Conservation (phyloP, 2,797 vertebrate genomes). For the Sphenopsis melanotis region DNA sequence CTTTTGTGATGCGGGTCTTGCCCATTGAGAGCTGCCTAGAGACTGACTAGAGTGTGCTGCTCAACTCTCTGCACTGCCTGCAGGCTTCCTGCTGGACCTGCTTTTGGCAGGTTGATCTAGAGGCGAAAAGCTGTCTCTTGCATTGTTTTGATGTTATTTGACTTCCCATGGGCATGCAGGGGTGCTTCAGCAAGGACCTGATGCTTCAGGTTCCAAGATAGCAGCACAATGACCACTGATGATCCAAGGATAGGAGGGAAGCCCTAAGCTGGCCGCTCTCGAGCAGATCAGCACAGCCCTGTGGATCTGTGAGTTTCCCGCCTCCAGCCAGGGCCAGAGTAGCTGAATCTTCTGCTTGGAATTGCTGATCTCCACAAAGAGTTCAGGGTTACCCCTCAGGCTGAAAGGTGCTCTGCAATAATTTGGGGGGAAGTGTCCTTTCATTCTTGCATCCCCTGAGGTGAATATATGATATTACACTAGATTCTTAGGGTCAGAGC, state of each 20-base stretch:
- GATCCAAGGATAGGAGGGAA: background rate
- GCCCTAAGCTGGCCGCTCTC: background rate
- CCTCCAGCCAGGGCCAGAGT: background rate
- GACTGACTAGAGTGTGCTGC: background rate
- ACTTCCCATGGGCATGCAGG: background rate
- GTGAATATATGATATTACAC: conserved; percentile 10
- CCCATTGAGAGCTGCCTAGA: background rate
- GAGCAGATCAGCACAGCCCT: accelerated
- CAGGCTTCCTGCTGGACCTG: background rate
- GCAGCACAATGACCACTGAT: background rate
- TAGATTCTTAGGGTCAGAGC: background rate
- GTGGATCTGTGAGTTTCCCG: background rate
- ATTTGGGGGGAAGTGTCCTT: background rate
- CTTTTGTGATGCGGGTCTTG: background rate
- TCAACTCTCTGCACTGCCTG: background rate
- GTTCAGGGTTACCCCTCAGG: background rate
- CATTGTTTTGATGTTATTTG: background rate
- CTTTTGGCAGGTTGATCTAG: background rate
- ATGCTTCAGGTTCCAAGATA: background rate
- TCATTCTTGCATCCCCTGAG: background rate
- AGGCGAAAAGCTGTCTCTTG: background rate
- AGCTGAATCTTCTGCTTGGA: background rate
- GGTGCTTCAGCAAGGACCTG: background rate
- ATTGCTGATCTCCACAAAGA: background rate
- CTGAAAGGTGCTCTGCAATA: background rate